phyloP scores from a whole-genome alignment of 2,888 invertebrate genomes.

The Zaprionus lineosus region DNA sequence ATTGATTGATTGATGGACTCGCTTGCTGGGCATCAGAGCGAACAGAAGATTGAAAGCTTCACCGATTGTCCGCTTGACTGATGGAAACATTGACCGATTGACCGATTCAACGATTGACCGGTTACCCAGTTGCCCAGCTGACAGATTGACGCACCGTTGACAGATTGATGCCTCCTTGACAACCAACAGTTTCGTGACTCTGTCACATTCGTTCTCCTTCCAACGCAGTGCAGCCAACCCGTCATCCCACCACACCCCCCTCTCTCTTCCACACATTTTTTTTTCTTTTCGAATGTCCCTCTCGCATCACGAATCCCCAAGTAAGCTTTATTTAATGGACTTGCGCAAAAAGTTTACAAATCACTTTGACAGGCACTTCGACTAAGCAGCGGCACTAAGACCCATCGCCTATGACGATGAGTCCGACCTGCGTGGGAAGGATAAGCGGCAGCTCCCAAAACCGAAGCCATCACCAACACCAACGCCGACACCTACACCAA shows the following conservation, averaged over 20 bases:
- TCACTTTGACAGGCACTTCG: constrained; percentile 21
- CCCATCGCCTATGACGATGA: too few relatives aligned
- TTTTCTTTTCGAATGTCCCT: background rate
- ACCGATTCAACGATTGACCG: constrained; percentile 40
- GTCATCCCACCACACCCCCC: too few relatives aligned
- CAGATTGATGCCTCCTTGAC: constrained; percentile 27
- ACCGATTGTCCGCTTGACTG: background rate
- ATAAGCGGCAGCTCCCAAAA: background rate
- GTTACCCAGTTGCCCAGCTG: constrained; percentile 7
- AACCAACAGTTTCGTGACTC: constrained; percentile 16
- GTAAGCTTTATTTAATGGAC: constrained; percentile 62
- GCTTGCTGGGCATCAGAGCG: constrained; percentile 34
- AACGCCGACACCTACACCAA: too few relatives aligned
- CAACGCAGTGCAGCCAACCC: background rate
- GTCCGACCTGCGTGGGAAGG: background rate
- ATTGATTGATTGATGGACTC: constrained; percentile 57
- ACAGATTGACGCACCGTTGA: constrained; percentile 18
- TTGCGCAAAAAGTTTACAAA: constrained; percentile 37
- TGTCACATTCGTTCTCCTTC: background rate
- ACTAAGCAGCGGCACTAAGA: background rate
- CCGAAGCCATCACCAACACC: too few relatives aligned
- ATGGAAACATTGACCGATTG: constrained; percentile 24
- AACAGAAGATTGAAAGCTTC: constrained; percentile 40
- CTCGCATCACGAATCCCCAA: constrained; percentile 46
- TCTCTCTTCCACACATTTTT: background rate